Base-by-base conservation (phyloP, 2,888 invertebrate species). In the Adela reaumurella region DNA sequence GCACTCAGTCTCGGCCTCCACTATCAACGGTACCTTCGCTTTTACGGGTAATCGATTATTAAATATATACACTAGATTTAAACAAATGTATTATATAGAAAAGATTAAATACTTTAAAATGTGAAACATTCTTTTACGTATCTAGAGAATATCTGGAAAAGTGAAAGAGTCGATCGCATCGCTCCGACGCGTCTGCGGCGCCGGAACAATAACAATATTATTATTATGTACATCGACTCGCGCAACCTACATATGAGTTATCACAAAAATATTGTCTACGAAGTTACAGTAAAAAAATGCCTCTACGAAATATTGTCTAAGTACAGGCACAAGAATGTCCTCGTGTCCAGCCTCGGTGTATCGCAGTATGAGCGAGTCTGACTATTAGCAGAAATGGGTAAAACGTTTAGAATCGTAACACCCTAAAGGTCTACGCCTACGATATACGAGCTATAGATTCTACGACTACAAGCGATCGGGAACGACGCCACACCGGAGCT, bases 401-500 rank as follows among this genome's bases (percentile, higher is more conserved):
- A 76, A 77, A 74, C 76, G 68, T 77, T n/a, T 63, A 67, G 68
- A 73, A n/a, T 70, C 17, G 74, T 70, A 72, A 74, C 68, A 78
- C 78, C 78, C 78, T 78, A 78, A 63, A 74, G 78, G 78, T 78
- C 78, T 50, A 78, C 77, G 64, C 77, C 71, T 74, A 76, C 78
- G 59, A 69, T 62, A 76, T 76, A 78, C 67, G 43, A 43, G 18
- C 43, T 19, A 19, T 10, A 10, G 17, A n/a, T 3, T 43, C 48
- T 50, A 50, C 51, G 50, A 45, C 49, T 52, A 59, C 56, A 52
- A 51, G 48, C 49, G 52, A 50, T 45, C 46, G 47, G 35, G 47
- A 43, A 53, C 54, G 50, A 49, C 51, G 47, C 49, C 49, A 50
- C 46, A 49, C 60, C 59, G 50, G 58, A 57, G 57, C 61, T 61